Percentiles rank a stretch among this genome's conserved stretches.
Conservation (phyloP, 1,140 invertebrate species). For the Platyura marginata region DNA sequence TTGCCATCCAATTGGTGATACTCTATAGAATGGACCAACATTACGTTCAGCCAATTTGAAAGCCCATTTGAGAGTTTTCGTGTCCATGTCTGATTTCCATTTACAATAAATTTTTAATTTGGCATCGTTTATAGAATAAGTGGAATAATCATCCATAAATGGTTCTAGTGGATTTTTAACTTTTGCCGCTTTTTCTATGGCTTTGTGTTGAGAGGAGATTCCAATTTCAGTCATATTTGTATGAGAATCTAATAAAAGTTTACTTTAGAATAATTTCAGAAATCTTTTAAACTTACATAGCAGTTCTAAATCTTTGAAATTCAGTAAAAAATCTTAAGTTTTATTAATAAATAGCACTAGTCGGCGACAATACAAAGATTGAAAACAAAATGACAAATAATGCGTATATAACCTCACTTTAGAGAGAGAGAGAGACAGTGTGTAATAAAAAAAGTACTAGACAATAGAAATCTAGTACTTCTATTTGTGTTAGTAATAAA, state of each 20-base stretch:
- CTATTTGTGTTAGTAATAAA: no score
- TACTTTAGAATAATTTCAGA: no score
- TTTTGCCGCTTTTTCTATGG: slow-evolving; percentile 14
- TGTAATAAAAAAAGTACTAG: no score
- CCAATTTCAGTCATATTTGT: not conserved
- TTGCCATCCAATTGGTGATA: slow-evolving; percentile 43
- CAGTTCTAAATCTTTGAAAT: not conserved
- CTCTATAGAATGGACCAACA: slow-evolving; percentile 38
- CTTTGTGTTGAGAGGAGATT: not conserved
- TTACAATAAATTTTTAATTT: slow-evolving; percentile 7
- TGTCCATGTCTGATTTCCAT: slow-evolving; percentile 16
- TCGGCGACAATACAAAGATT: not conserved
- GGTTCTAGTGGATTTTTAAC: slow-evolving; percentile 16
- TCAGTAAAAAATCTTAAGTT: not conserved
- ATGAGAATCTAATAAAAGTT: no score
- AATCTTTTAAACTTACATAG: no score
- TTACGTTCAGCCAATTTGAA: slow-evolving; percentile 43
- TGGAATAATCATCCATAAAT: not conserved
- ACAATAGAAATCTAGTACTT: no score
- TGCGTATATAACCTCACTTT: no score
- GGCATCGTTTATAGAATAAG: not conserved
- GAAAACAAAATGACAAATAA: not conserved
- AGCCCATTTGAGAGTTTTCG: slow-evolving; percentile 32
- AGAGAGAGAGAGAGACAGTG: no score
- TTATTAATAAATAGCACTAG: not conserved